Conservation (phyloP, 2,113 vertebrate genomes). For the Corythoichthys intestinalis region DNA sequence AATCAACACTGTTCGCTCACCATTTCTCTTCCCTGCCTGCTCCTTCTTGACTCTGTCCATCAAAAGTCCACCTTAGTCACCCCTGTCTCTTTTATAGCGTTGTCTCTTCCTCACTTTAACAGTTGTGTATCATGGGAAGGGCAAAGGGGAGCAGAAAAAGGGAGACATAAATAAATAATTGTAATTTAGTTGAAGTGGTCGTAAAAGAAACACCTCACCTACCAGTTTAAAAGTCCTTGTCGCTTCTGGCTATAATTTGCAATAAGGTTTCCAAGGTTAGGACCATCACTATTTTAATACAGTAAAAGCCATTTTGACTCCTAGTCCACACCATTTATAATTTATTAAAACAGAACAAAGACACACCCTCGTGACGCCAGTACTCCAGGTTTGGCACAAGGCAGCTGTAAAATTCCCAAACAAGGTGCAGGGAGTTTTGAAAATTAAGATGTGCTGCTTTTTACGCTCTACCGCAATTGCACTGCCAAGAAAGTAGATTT, state of each 20-base stretch:
- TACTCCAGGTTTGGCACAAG: too few relatives aligned
- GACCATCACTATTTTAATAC: background rate
- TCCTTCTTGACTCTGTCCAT: slow-evolving; percentile 59
- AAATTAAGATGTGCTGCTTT: too few relatives aligned
- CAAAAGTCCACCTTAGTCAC: slow-evolving; percentile 49
- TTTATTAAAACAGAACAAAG: too few relatives aligned
- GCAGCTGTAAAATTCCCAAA: too few relatives aligned
- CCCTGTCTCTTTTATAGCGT: slow-evolving; percentile 38
- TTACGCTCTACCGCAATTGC: too few relatives aligned
- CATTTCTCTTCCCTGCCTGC: slow-evolving; percentile 59
- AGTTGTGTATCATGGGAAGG: background rate
- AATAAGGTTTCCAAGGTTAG: background rate
- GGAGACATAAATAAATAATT: background rate
- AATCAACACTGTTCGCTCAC: slow-evolving; percentile 52
- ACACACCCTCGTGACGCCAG: too few relatives aligned
- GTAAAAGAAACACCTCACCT: background rate
- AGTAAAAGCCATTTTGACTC: background rate
- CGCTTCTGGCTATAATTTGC: background rate
- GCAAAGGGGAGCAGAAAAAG: background rate
- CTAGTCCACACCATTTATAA: too few relatives aligned
- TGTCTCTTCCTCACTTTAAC: slow-evolving; percentile 12
- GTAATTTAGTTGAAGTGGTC: background rate
- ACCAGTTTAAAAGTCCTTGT: background rate
- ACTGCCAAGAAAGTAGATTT: too few relatives aligned
- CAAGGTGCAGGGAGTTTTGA: too few relatives aligned